phyloP scores from a whole-genome alignment of 2,888 invertebrate species.

The Panzeria rudis region DNA sequence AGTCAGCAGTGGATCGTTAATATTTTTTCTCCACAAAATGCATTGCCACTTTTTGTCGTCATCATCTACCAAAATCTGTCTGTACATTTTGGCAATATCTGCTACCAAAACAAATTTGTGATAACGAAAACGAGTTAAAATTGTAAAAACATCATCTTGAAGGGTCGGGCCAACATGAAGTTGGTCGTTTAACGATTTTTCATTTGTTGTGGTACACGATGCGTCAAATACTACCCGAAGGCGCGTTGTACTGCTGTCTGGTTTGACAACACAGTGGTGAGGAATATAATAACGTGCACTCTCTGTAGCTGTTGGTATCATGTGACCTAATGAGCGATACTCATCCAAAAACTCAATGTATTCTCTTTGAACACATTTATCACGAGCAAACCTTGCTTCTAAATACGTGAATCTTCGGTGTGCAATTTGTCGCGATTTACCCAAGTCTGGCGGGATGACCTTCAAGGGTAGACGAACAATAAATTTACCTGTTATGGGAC shows the following conservation, averaged over 20 bases:
- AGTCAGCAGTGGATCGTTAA: not conserved
- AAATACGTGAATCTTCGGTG: conserved; percentile 27
- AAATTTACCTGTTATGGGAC: conserved; percentile 40
- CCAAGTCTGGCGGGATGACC: not conserved
- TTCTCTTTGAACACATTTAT: conserved; percentile 1
- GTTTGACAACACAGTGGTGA: conserved; percentile 37
- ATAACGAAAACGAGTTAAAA: conserved; percentile 64
- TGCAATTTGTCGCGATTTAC: conserved; percentile 20
- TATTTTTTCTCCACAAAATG: conserved; percentile 60
- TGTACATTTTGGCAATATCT: conserved; percentile 72
- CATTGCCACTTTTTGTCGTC: conserved; percentile 61
- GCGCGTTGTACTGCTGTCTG: conserved; percentile 21
- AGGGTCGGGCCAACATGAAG: conserved; percentile 51
- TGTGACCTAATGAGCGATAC: conserved; percentile 15
- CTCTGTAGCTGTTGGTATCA: not conserved
- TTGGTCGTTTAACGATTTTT: conserved; percentile 48
- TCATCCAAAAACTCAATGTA: conserved; percentile 34
- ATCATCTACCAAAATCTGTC: conserved; percentile 55
- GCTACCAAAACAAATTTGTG: conserved; percentile 61
- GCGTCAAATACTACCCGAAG: conserved; percentile 48
- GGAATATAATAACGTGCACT: conserved; percentile 13
- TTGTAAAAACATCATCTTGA: conserved; percentile 56
- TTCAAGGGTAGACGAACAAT: conserved; percentile 47
- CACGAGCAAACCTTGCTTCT: conserved; percentile 7
- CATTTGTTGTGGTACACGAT: conserved; percentile 41